Base-by-base conservation (phyloP, 2,113 vertebrate genomes). In the Misgurnus anguillicaudatus region DNA sequence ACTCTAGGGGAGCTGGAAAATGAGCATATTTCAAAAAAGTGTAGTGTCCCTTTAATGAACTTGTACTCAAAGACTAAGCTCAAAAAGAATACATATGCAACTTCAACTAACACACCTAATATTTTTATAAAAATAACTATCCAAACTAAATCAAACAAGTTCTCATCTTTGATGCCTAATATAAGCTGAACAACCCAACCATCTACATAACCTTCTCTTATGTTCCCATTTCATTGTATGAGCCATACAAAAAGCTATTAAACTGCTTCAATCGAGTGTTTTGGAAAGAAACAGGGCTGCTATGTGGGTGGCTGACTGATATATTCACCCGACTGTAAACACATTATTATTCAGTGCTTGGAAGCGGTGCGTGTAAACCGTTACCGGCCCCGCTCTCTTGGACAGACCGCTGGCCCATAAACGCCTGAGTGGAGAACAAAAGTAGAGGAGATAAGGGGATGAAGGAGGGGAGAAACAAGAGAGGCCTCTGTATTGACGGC, bases 401-500 rank as follows among this genome's bases (percentile, higher is more conserved):
- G 80, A 84, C 80, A 81, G 70, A 83, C 55, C 67, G 51, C 62
- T 62, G 68, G 31, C 31, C 39, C 36, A 71, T 65, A 82, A 75
- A 83, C 16, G 63, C 81, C 81, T 76, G 69, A 77, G 45, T 74
- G 83, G 83, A 87, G 86, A 80, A 76, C 80, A 84, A 79, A 81
- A 55, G 83, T 48, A 16, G 38, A 39, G 66, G 61, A 61, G 57
- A 80, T 21, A 60, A 47, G 64, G 78, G 76, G 79, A 71, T 38
- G 75, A 77, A 55, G 69, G 74, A 61, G 55, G 74, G 67, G 65
- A 73, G 65, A 63, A 81, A 65, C 80, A 75, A 24, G 53, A 82
- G 76, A 17, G 67, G 78, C 47, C 84, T 86, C 79, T 39, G 48
- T 86, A 87, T 86, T 84, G 51, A 88, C 82, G 76, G 66, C 68